Percentiles rank a stretch among this genome's conserved stretches.
phyloP scores from a whole-genome alignment of 1,140 invertebrate genomes.

The Rhynchophorus ferrugineus region DNA sequence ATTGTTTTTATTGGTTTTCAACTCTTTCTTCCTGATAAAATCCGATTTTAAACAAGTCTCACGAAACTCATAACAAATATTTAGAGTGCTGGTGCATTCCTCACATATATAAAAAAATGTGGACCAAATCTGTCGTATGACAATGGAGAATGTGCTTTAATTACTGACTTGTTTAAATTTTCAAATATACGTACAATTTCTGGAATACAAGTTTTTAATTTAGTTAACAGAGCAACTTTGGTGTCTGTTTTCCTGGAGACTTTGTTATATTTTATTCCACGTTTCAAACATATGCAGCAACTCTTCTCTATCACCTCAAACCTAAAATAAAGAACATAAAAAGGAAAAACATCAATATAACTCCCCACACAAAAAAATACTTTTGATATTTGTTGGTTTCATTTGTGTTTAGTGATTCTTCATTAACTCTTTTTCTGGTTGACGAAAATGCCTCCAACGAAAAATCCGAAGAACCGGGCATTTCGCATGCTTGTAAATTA shows the following conservation, averaged over 20 bases:
- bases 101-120: slow-evolving; percentile 13
- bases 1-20: background rate
- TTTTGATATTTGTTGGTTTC: no score
- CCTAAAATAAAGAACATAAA: no score
- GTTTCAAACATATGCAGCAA: slow-evolving; percentile 17
- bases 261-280: slow-evolving; percentile 12
- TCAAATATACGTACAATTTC: slow-evolving; percentile 20
- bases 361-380: no score
- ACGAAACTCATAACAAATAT: slow-evolving; percentile 13
- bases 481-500: no score
- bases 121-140: slow-evolving; percentile 14
- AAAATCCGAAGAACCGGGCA: no score
- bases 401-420: no score
- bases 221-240: slow-evolving; percentile 6
- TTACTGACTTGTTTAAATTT: background rate
- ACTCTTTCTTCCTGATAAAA: slow-evolving; percentile 1
- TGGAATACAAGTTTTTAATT: slow-evolving; percentile 16
- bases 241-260: slow-evolving; percentile 12
- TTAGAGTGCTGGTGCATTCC: slow-evolving; percentile 14
- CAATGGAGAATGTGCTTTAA: background rate
- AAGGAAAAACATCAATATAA: no score
- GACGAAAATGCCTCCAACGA: no score
- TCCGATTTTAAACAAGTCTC: slow-evolving; percentile 19
- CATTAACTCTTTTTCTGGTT: no score
- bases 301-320: slow-evolving; percentile 1